A percentile compares a stretch with the other conserved stretches of the same genome.
phyloP scores from a whole-genome alignment of 2,113 vertebrate genomes.

The Laticauda colubrina region DNA sequence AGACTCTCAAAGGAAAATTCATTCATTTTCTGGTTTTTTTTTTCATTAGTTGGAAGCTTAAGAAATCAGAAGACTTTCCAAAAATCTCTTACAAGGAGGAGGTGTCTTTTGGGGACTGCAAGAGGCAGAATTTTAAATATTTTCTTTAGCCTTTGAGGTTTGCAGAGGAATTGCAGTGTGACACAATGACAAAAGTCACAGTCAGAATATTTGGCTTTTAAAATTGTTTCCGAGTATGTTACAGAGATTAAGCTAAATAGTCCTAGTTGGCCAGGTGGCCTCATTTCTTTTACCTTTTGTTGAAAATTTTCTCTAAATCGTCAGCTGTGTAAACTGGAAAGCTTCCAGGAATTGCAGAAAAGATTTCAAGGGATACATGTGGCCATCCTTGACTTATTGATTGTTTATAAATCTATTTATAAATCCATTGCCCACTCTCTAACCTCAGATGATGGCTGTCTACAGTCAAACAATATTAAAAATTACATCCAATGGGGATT shows the following conservation, averaged over 20 bases:
- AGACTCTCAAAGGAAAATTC: constrained; percentile 38
- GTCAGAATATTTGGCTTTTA: background rate
- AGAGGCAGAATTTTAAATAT: background rate
- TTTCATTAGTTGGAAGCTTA: background rate
- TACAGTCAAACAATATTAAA: background rate
- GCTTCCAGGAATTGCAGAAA: background rate
- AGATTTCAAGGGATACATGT: background rate
- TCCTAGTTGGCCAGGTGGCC: background rate
- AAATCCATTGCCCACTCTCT: background rate
- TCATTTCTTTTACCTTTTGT: background rate
- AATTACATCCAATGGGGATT: background rate
- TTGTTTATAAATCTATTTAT: background rate
- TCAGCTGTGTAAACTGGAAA: background rate
- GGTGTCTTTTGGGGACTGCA: background rate
- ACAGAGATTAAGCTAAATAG: background rate
- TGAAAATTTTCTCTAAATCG: background rate
- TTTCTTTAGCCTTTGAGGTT: background rate
- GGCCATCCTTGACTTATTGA: background rate
- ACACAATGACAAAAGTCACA: background rate
- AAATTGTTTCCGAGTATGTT: background rate
- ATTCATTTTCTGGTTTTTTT: background rate
- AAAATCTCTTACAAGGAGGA: background rate
- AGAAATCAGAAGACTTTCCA: background rate
- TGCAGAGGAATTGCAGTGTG: background rate
- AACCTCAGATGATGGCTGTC: background rate